These are phyloP conservation scores for Bombylius discolor DNA, from an alignment of 2,888 invertebrate species.

Conservation along the genomic window DNA sequence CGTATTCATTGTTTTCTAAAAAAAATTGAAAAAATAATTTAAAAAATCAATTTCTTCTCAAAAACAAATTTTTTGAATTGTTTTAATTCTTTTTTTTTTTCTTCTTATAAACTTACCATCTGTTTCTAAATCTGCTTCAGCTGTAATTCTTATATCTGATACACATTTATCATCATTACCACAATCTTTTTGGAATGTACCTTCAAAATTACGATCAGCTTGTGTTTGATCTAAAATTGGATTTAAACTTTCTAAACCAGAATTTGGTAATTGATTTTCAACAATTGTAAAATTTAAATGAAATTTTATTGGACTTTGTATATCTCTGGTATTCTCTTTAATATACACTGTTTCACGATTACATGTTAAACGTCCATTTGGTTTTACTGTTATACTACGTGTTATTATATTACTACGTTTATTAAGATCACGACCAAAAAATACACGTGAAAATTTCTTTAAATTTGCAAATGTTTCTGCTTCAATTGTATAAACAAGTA, in stretches of 20 bases:
- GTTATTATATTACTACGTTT: conserved; percentile 46
- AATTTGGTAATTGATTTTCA: conserved; percentile 48
- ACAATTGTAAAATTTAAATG: conserved; percentile 72
- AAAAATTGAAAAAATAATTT: conserved; percentile 12
- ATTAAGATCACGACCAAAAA: conserved; percentile 48
- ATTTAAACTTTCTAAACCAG: conserved; percentile 32
- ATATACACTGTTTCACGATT: conserved; percentile 70
- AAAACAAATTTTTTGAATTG: not conserved
- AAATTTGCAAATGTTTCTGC: conserved; percentile 66
- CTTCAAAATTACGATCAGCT: conserved; percentile 66
- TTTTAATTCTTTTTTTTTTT: too few relatives aligned
- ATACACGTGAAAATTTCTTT: conserved; percentile 68
- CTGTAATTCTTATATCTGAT: conserved; percentile 59
- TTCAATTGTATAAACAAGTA: conserved; percentile 61
- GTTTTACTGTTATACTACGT: conserved; percentile 48
- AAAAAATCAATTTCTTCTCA: conserved; percentile 22
- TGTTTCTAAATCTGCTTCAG: conserved; percentile 34
- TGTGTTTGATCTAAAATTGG: conserved; percentile 83
- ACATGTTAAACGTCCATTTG: conserved; percentile 48
- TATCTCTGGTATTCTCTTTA: conserved; percentile 75
- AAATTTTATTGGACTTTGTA: conserved; percentile 77
- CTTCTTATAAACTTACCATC: conserved; percentile 24
- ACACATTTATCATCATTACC: conserved; percentile 77
- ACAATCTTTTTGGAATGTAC: conserved; percentile 84
- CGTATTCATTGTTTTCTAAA: conserved; percentile 35